A percentile compares a stretch with the other conserved stretches of the same genome.
These are phyloP conservation scores for Oplegnathus fasciatus DNA, from an alignment of 2,113 vertebrate genomes.

Conservation along the genomic window DNA sequence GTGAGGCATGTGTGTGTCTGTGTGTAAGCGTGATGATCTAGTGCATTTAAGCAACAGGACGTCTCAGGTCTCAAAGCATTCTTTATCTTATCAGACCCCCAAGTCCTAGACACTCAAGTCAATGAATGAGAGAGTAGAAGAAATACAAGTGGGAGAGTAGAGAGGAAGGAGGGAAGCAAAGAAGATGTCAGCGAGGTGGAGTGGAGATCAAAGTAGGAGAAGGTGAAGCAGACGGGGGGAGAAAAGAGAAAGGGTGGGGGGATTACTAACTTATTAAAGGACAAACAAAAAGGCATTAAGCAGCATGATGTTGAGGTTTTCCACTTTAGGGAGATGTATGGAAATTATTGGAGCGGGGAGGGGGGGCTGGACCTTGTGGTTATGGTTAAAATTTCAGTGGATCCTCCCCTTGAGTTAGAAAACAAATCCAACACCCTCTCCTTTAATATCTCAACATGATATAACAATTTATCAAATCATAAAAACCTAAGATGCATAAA, in stretches of 20 bases:
- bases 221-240: neutral
- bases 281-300: neutral
- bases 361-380: too few relatives aligned
- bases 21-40: slow-evolving; percentile 1
- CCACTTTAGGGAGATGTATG: neutral
- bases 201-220: neutral
- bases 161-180: neutral
- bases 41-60: slow-evolving; percentile 22
- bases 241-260: neutral
- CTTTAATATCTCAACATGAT: too few relatives aligned
- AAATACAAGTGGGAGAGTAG: neutral
- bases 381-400: too few relatives aligned
- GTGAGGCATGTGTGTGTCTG: neutral
- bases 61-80: slow-evolving; percentile 46
- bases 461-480: too few relatives aligned
- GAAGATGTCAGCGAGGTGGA: neutral
- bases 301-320: neutral
- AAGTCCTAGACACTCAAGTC: slow-evolving; percentile 8
- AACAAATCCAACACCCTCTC: too few relatives aligned
- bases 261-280: neutral
- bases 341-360: too few relatives aligned
- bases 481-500: too few relatives aligned
- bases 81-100: slow-evolving; percentile 58
- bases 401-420: too few relatives aligned
- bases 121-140: slow-evolving; percentile 24